These are phyloP conservation scores for Chaetorhynchus papuensis DNA, from an alignment of 2,113 vertebrate genomes.

Conservation along the genomic window DNA sequence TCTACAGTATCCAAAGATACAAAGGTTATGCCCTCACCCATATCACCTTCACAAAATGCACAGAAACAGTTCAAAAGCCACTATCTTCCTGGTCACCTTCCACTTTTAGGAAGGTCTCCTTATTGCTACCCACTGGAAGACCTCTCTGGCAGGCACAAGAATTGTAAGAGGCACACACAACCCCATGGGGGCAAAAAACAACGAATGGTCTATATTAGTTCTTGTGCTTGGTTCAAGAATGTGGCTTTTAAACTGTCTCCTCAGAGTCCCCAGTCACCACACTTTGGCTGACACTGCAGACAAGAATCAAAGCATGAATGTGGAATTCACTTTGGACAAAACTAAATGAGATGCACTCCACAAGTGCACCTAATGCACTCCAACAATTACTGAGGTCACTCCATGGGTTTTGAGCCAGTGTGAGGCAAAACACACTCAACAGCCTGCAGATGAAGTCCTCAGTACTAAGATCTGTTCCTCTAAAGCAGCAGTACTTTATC, in stretches of 20 bases:
- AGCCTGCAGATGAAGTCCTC: neutral
- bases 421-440: neutral
- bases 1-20: neutral
- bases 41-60: neutral
- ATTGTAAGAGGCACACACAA: neutral
- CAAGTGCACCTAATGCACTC: neutral
- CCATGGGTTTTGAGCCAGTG: neutral
- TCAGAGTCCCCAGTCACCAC: neutral
- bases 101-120: neutral
- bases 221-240: neutral
- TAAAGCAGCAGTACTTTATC: neutral
- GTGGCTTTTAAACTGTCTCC: neutral
- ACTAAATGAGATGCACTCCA: neutral
- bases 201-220: accelerated
- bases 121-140: neutral
- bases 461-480: neutral
- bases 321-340: neutral
- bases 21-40: neutral
- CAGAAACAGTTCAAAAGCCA: neutral
- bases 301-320: neutral
- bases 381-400: neutral
- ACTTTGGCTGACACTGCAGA: neutral
- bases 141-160: neutral
- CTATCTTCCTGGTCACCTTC: neutral
- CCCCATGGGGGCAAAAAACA: neutral